Base-by-base conservation (phyloP, 2,113 vertebrate species). In the Aspiorhynchus laticeps region DNA sequence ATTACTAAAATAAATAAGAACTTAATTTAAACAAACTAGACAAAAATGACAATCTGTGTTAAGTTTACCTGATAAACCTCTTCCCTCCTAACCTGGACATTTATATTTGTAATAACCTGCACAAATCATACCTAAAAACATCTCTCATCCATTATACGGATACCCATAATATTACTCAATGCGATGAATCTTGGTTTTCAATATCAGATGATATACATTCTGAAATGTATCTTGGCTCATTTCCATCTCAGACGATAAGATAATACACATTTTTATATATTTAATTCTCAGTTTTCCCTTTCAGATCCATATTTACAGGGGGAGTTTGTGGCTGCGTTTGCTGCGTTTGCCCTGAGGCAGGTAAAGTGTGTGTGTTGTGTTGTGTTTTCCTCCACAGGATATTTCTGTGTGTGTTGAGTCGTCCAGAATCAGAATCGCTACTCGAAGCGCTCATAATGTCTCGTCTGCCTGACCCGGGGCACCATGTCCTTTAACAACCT, bases 371-470 rank as follows among this genome's bases (percentile, higher is more conserved):
- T 48, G 83, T 78, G 0, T 90, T 82, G 88, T 88, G 89, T 63
- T 31, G 36, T 85, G 26, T 85, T 92, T 88, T 90, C 90, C 90
- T 86, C 31, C 59, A 31, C 33, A 28, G 6, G 73, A 77, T 48
- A 69, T 78, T 2, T 90, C 28, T 84, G 87, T 89, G 89, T 59
- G 89, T n/a, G 48, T 84, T 28, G 48, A 59, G 77, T 41, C 71
- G 26, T 82, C 51, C 28, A 4, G 61, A 78, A 26, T 48, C 43
- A 2, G 33, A n/a, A 65, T 63, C 83, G 7, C 89, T 88, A 99
- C 94, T 99, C 98, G 26, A 99, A 99, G 87, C 97, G 97, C 89
- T 99, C 98, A 0, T 99, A 99, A 91, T 98, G 96, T 80, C 96
- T 96, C 0, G 98, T 98, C 85, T 98, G 97, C 91, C 96, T 93